Conservation (phyloP, 2,888 invertebrate genomes). For the Dioctria linearis region DNA sequence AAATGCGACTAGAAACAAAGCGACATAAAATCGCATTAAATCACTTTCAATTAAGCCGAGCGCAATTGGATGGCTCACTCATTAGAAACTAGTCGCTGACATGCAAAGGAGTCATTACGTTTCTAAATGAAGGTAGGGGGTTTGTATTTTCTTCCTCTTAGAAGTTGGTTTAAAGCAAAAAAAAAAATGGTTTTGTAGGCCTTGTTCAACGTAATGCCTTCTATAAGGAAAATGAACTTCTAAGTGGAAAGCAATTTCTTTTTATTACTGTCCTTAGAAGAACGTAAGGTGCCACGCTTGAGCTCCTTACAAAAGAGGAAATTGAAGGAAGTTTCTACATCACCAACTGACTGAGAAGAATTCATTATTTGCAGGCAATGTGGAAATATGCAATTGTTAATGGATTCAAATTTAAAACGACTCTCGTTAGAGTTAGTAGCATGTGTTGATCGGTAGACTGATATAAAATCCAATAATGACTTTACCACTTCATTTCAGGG, state of each 20-base stretch:
- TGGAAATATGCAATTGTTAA: slow-evolving; percentile 20
- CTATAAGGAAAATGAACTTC: slow-evolving; percentile 47
- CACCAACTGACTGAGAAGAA: slow-evolving; percentile 56
- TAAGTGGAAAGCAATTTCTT: slow-evolving; percentile 59
- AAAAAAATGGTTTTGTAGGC: neutral
- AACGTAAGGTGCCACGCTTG: slow-evolving; percentile 14
- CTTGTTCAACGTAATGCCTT: neutral
- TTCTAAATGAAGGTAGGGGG: slow-evolving; percentile 56
- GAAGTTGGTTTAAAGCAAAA: slow-evolving; percentile 12
- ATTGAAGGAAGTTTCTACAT: slow-evolving; percentile 59
- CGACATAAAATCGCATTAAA: slow-evolving; percentile 60
- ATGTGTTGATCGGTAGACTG: slow-evolving; percentile 18
- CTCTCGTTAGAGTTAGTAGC: slow-evolving; percentile 7
- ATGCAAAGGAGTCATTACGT: slow-evolving; percentile 71
- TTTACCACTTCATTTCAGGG: neutral
- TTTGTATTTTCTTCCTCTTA: neutral
- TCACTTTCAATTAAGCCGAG: slow-evolving; percentile 62
- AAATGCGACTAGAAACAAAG: slow-evolving; percentile 47
- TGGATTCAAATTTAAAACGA: slow-evolving; percentile 34
- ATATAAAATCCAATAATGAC: slow-evolving; percentile 13
- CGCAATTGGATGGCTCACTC: slow-evolving; percentile 60
- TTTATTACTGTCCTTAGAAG: slow-evolving; percentile 49
- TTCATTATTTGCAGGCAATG: slow-evolving; percentile 22
- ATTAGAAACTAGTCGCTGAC: slow-evolving; percentile 63
- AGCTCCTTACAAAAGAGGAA: slow-evolving; percentile 46